Base-by-base conservation (phyloP, 2,113 vertebrate species). In the Hippocampus abdominalis region DNA sequence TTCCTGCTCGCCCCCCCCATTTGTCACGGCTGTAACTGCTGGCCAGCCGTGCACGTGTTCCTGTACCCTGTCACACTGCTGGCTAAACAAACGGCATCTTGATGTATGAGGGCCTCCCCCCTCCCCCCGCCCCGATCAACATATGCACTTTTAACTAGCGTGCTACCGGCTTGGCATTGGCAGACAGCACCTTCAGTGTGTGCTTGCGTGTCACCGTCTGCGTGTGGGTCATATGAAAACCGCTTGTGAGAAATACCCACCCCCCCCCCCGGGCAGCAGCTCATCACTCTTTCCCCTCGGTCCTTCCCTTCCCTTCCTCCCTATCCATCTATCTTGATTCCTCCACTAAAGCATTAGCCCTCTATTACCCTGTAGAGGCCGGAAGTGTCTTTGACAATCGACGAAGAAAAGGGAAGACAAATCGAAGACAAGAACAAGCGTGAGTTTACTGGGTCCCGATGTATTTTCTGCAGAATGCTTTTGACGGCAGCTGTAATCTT, bases 41-140 rank as follows among this genome's bases (percentile, higher is more conserved):
- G 71, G 75, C n/a, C 51, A 76, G 90, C 92, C 90, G 86, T 87
- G 87, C 87, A 87, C 81, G 18, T 49, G 78, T 88, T 92, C 91
- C 92, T 91, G 91, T 91, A 90, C 73, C 60, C 91, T 88, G 90
- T 94, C 93, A 92, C 90, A 89, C 84, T 86, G 92, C 91, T 88
- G 90, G 85, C 93, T 92, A 94, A 95, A 95, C 94, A 95, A 95
- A 94, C 94, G 91, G 81, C 84, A 91, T 86, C 85, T 89, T 94
- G 94, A 96, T 94, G 92, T 93, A 95, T 93, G 92, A 87, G 84
- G 82, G 82, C 88, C 91, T 93, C 81, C 92, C 90, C 89, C 88
- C 91, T 93, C 81, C 92, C 90, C 89, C 82, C 87, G 88, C 93
- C 92, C 46, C 29, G 29, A 93, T 94, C 95, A 94, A 94, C 91